These are phyloP conservation scores for Elephantulus edwardii DNA, from an alignment of 2,113 vertebrate species.

Conservation along the genomic window DNA sequence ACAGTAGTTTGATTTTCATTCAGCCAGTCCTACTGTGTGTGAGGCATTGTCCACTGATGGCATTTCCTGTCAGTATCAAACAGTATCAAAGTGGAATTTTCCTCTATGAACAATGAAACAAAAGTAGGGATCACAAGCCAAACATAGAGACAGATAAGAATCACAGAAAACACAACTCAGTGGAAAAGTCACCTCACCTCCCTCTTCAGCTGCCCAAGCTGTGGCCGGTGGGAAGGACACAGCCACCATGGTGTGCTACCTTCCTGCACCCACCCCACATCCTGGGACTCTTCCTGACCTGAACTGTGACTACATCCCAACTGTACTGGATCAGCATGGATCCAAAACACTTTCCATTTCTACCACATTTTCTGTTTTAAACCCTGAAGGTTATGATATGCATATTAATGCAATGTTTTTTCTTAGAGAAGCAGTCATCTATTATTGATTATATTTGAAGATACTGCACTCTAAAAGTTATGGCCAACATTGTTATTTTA, in stretches of 20 bases:
- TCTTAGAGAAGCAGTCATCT: constrained; percentile 45
- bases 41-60: neutral
- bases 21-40: constrained; percentile 29
- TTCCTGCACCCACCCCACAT: constrained; percentile 39
- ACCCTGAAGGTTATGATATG: constrained; percentile 56
- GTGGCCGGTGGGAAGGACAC: constrained; percentile 16
- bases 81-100: constrained; percentile 65
- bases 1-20: constrained; percentile 36
- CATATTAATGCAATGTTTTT: constrained; percentile 59
- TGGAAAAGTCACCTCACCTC: constrained; percentile 25
- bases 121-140: constrained; percentile 45
- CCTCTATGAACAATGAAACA: constrained; percentile 60
- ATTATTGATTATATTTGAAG: constrained; percentile 55
- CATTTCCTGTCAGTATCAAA: constrained; percentile 30
- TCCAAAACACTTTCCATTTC: constrained; percentile 30
- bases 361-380: constrained; percentile 67
- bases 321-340: constrained; percentile 47
- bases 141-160: constrained; percentile 30
- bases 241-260: constrained; percentile 61
- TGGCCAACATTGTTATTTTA: constrained; percentile 17
- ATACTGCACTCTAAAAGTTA: constrained; percentile 44
- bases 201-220: constrained; percentile 8
- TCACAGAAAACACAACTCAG: constrained; percentile 44
- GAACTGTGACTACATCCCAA: constrained; percentile 53
- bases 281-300: constrained; percentile 58